Percentiles rank a stretch among this genome's conserved stretches.
These are phyloP conservation scores for Mesodorylaimus sp. DNA, from an alignment of 2,888 invertebrate genomes.

Conservation along the genomic window DNA sequence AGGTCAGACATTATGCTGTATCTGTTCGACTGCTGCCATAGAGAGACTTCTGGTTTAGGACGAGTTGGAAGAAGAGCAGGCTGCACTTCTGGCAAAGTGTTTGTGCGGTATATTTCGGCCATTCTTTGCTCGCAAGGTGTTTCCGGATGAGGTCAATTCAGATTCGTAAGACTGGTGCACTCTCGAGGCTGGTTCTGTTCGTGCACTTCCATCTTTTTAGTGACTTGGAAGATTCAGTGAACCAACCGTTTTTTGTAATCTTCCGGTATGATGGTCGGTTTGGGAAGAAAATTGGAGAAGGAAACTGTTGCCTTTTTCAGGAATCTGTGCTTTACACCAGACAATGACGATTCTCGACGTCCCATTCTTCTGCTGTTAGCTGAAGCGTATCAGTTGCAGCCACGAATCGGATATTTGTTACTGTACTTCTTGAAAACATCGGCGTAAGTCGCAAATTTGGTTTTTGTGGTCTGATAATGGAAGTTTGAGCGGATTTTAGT, in stretches of 20 bases:
- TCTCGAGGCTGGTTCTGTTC: too few species aligned
- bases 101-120: conserved; percentile 41
- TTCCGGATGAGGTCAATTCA: too few species aligned
- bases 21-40: background rate
- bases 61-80: conserved; percentile 42
- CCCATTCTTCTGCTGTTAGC: conserved; percentile 57
- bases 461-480: background rate
- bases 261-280: conserved; percentile 40
- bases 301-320: conserved; percentile 30
- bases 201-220: conserved; percentile 20
- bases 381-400: conserved; percentile 52
- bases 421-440: conserved; percentile 64
- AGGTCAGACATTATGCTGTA: conserved; percentile 7
- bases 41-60: conserved; percentile 16
- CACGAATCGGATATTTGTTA: conserved; percentile 61
- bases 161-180: too few species aligned
- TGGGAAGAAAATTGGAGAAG: too few species aligned
- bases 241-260: conserved; percentile 64
- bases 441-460: background rate
- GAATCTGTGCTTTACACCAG: conserved; percentile 52
- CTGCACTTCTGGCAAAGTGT: conserved; percentile 42
- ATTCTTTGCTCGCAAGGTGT: conserved; percentile 37
- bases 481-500: too few species aligned
- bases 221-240: conserved; percentile 53
- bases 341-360: conserved; percentile 56